Evolutionary conservation across 2,113 vertebrate species (phyloP), one percentile per base, ranked within the genome.

Genomic region (Falco punctatus): DNA sequence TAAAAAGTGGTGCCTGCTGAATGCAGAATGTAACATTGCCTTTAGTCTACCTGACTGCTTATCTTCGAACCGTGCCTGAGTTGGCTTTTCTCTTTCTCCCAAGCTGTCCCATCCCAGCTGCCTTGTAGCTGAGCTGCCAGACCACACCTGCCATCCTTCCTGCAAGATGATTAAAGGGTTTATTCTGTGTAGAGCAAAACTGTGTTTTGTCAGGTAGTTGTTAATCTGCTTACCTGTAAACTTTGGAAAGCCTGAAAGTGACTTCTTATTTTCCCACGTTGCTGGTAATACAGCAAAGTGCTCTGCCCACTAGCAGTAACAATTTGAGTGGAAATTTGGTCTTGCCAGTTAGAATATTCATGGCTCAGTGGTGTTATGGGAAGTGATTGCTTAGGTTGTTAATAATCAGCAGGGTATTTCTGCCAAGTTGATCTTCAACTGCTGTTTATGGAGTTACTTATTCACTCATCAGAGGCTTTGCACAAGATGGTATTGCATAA

Each of bases 31-130:
- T 64, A 54, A 23, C 5, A 5, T 23, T 40, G 30, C 12, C 3
- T 80, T 89, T 67, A 72, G 38, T 49, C n/a, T 83, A 16, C 3
- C 2, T 58, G 18, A 33, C 13, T n/a, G 24, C 26, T 58, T 71
- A 18, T 44, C 51, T 75, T 82, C 24, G 27, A 13, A n/a, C 24
- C 1, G 0, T 24, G 57, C 3, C 1, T 0, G 4, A 5, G 17
- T 78, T 6, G 2, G 19, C 35, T 57, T 67, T 78, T 42, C 23
- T 42, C 12, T 54, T 74, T 79, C n/a, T 65, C 54, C 48, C 18
- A 64, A 13, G 5, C 44, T 64, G 42, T 71, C 42, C 64, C 19
- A 35, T 75, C 52, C 69, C 4, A 4, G 20, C 20, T 73, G 46
- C 77, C n/a, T 64, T 10, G 1, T 38, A 52, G 26, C 79, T 52